A percentile compares a stretch with the other conserved stretches of the same genome.
Evolutionary conservation across 2,113 vertebrate species (phyloP).

Genomic region (Microcebus ravelobensis): DNA sequence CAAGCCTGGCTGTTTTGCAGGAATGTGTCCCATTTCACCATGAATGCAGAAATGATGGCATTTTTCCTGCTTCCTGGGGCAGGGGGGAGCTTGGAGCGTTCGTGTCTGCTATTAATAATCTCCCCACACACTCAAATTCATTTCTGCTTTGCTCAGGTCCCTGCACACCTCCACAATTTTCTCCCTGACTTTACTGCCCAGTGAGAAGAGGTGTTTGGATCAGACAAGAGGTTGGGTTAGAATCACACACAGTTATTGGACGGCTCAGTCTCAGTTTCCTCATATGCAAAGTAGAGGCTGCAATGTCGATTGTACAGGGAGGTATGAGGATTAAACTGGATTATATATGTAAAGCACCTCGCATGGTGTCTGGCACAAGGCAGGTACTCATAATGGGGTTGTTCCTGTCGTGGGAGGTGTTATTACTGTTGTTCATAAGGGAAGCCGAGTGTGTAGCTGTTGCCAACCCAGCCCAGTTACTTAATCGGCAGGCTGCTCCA

Average conservation of each 20-base stretch:
- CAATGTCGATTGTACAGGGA: accelerated
- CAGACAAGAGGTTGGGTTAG: background rate
- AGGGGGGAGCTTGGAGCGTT: background rate
- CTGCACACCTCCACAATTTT: background rate
- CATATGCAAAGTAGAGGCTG: background rate
- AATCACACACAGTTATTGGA: background rate
- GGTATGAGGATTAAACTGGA: background rate
- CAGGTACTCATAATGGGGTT: background rate
- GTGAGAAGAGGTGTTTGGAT: background rate
- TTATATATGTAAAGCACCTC: background rate
- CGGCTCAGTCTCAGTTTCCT: background rate
- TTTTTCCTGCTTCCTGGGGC: background rate
- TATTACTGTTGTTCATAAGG: background rate
- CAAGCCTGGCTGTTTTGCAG: background rate
- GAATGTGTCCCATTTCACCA: background rate
- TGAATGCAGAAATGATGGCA: background rate
- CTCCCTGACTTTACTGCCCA: background rate
- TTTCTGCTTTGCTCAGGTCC: background rate
- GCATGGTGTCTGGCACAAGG: background rate
- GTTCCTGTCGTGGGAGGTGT: background rate
- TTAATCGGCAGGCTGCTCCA: background rate
- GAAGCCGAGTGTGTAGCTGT: background rate
- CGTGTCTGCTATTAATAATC: background rate
- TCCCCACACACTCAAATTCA: background rate
- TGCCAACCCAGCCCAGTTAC: background rate